A percentile compares a stretch with the other conserved stretches of the same genome.
Evolutionary conservation across 1,140 invertebrate genomes (phyloP).

Genomic region (Zaprionus ornatus): DNA sequence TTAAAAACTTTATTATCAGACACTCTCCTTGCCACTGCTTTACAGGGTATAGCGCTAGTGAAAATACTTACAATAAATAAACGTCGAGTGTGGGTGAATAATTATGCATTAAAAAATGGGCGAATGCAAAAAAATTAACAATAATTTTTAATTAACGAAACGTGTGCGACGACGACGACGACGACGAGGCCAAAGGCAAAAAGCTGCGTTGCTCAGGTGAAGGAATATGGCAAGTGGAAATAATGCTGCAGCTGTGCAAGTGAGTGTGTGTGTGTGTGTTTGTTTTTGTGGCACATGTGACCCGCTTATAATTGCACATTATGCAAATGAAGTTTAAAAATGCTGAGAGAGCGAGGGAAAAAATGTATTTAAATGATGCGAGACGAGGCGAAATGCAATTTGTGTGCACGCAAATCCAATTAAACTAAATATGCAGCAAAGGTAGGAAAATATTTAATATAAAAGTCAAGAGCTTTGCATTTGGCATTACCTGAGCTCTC

Average conservation of each 20-base stretch:
- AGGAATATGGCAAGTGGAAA: constrained; percentile 29
- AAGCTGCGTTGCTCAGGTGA: constrained; percentile 38
- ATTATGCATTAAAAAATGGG: constrained; percentile 61
- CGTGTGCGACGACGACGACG: neutral
- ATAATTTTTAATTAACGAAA: constrained; percentile 81
- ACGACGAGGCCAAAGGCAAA: constrained; percentile 10
- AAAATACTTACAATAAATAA: constrained; percentile 66
- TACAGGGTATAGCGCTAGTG: neutral
- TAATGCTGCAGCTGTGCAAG: neutral
- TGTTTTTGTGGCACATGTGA: constrained; percentile 13
- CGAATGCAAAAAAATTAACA: constrained; percentile 51
- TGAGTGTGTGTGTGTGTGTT: constrained; percentile 6
- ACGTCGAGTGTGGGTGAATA: constrained; percentile 59
- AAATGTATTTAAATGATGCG: constrained; percentile 18
- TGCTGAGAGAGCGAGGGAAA: neutral
- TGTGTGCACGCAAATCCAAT: constrained; percentile 52
- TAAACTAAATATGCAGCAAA: constrained; percentile 57
- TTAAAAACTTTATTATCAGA: too few relatives aligned
- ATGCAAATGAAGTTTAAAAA: constrained; percentile 59
- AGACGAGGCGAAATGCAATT: constrained; percentile 32
- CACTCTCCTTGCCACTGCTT: neutral
- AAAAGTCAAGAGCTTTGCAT: constrained; percentile 43
- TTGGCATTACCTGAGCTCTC: constrained; percentile 32
- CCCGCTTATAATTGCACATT: constrained; percentile 69
- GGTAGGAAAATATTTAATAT: constrained; percentile 51